These are phyloP conservation scores for Ia io DNA, from an alignment of 2,113 vertebrate species.

Conservation along the genomic window DNA sequence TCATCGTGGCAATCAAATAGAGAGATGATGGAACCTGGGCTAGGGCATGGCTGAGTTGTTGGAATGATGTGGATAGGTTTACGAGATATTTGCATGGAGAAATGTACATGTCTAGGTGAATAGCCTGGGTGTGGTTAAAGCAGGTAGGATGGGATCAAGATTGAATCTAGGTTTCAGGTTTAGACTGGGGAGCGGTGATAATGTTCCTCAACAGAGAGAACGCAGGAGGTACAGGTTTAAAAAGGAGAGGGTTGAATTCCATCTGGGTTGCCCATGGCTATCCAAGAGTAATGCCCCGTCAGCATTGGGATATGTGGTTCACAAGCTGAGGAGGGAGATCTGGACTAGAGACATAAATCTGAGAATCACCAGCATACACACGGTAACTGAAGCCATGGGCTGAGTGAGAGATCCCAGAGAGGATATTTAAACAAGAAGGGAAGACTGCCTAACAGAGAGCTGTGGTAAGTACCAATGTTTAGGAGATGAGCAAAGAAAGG, in stretches of 20 bases:
- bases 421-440: neutral
- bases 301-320: neutral
- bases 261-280: accelerated
- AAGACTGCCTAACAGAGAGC: neutral
- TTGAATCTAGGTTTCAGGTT: neutral
- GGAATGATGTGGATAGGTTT: neutral
- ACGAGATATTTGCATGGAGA: neutral
- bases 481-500: neutral
- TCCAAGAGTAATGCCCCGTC: neutral
- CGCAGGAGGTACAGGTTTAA: neutral
- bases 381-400: neutral
- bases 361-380: neutral
- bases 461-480: neutral
- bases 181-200: neutral
- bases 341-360: neutral
- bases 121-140: neutral
- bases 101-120: neutral
- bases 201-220: neutral
- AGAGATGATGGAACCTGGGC: neutral
- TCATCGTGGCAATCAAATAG: neutral
- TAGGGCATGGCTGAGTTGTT: neutral
- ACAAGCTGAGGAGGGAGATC: neutral
- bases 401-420: neutral
- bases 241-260: neutral
- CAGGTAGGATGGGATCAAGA: neutral